These are phyloP conservation scores for Artibeus lituratus DNA, from an alignment of 2,797 vertebrate genomes.

Conservation along the genomic window DNA sequence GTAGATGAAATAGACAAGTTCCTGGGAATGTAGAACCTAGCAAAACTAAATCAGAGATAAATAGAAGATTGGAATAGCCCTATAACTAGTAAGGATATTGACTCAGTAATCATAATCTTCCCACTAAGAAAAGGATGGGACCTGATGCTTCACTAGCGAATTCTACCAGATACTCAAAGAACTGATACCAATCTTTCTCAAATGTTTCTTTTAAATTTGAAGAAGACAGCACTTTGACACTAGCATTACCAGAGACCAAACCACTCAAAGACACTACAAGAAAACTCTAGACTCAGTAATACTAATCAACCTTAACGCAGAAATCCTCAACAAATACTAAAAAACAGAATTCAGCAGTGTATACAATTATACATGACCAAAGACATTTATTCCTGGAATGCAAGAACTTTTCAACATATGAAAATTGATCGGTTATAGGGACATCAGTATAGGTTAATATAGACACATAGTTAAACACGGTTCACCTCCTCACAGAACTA, in stretches of 20 bases:
- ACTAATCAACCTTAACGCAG: neutral
- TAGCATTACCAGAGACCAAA: neutral
- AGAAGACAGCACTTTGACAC: neutral
- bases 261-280: neutral
- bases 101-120: neutral
- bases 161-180: neutral
- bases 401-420: too few species aligned
- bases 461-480: too few species aligned
- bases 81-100: neutral
- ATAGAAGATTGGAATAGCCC: neutral
- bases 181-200: neutral
- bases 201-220: neutral
- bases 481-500: too few species aligned
- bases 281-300: neutral
- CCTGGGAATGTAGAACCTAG: neutral
- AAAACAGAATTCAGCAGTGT: too few species aligned
- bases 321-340: too few species aligned
- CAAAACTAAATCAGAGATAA: neutral
- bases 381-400: too few species aligned
- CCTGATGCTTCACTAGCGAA: neutral
- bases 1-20: neutral
- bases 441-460: too few species aligned
- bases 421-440: too few species aligned
- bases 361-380: too few species aligned
- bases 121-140: neutral